These are phyloP conservation scores for Alectura lathami DNA, from an alignment of 2,113 vertebrate genomes.

Conservation along the genomic window DNA sequence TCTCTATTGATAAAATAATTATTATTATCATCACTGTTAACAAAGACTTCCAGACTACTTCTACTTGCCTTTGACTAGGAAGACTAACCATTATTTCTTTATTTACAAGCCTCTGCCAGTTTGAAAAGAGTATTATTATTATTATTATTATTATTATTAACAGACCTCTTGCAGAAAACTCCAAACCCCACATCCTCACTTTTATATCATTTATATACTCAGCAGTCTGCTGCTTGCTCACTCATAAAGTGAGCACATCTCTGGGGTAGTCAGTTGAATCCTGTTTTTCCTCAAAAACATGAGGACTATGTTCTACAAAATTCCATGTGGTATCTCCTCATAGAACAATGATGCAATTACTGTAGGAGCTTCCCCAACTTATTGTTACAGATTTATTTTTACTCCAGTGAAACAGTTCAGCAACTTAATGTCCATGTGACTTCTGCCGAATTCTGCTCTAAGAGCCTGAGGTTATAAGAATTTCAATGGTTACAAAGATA, in stretches of 20 bases:
- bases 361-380: not conserved
- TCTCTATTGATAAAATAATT: not conserved
- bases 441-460: not conserved
- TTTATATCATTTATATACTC: not conserved
- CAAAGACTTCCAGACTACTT: not conserved
- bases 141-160: not conserved
- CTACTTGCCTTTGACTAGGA: not conserved
- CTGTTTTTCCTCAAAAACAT: not conserved
- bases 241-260: not conserved
- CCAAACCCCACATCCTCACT: not conserved
- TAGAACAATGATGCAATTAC: not conserved
- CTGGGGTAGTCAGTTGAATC: not conserved
- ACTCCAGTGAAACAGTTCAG: not conserved
- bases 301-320: not conserved
- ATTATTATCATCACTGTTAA: not conserved
- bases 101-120: not conserved
- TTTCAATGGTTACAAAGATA: not conserved
- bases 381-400: constrained; percentile 11
- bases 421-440: not conserved
- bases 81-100: not conserved
- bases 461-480: not conserved
- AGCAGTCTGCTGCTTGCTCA: not conserved
- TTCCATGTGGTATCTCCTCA: not conserved
- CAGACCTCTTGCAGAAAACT: not conserved
- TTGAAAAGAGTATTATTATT: not conserved